phyloP scores from a whole-genome alignment of 2,797 vertebrate species.

The Eupleurogrammus muticus region DNA sequence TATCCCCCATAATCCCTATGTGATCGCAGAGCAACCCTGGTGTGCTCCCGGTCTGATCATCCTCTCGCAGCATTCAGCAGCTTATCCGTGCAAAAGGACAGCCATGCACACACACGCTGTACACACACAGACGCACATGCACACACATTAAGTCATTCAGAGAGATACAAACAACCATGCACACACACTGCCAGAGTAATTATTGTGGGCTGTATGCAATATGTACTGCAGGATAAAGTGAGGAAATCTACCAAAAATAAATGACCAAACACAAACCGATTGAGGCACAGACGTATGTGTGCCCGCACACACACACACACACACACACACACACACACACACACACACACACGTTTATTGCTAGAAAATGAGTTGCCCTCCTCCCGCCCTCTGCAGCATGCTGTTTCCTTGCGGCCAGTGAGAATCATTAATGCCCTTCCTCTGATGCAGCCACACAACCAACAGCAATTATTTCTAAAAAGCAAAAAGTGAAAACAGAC shows the following conservation, averaged over 20 bases:
- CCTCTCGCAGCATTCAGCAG: conserved; percentile 72
- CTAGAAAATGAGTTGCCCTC: conserved; percentile 67
- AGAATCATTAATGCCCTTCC: conserved; percentile 83
- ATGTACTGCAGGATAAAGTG: conserved; percentile 50
- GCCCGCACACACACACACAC: too few relatives aligned
- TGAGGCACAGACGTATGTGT: conserved; percentile 32
- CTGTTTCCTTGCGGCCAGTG: conserved; percentile 71
- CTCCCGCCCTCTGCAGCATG: conserved; percentile 55
- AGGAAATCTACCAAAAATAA: conserved; percentile 58
- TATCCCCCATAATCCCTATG: conserved; percentile 85
- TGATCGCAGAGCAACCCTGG: conserved; percentile 79
- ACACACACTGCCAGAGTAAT: conserved; percentile 44
- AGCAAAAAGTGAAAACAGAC: conserved; percentile 80
- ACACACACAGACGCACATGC: conserved; percentile 2
- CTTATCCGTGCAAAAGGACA: conserved; percentile 75
- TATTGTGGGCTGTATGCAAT: conserved; percentile 57
- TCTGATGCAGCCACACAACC: conserved; percentile 80
- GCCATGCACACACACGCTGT: conserved; percentile 32
- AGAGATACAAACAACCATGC: conserved; percentile 20
- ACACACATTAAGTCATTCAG: conserved; percentile 30
- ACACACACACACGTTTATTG: conserved; percentile 43
- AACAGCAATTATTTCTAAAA: conserved; percentile 88
- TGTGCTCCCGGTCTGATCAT: conserved; percentile 80
- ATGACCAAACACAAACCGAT: conserved; percentile 48
- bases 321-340: conserved; percentile 17